Base-by-base conservation (phyloP, 2,113 vertebrate species). In the Cygnus buccinator region DNA sequence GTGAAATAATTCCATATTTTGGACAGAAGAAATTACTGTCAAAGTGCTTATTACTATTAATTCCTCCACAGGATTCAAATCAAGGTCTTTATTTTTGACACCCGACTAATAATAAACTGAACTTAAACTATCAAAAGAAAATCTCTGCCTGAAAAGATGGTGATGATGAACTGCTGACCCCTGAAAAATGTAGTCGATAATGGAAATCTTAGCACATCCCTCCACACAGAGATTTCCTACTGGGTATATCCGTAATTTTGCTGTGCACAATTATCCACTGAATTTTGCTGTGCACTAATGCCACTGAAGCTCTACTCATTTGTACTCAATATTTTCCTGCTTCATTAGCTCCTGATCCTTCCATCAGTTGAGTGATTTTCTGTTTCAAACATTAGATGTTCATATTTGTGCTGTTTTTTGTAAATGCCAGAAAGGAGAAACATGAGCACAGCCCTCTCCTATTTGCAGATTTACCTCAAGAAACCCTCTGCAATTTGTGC, bases 391-490 rank as follows among this genome's bases (percentile, higher is more conserved):
- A 81, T 66, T 54, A 66, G 41, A 65, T 43, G 41, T 63, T 84
- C 73, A 16, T 95, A 91, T 84, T 93, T 96, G 48, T 83, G 50
- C 23, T 88, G 54, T 3, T n/a, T 88, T 97, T 95, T 96, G 46
- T 87, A 89, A 94, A 83, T 86, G 65, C 52, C 86, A 72, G 70
- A 84, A 95, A 92, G 15, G 39, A 50, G 66, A 80, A 96, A 95
- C 57, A 79, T 59, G 54, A 90, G 73, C 91, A 92, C 54, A 87
- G 44, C 58, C 33, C 25, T 95, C 89, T 95, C 84, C 82, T 82
- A 87, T 97, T 95, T 92, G 57, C 57, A 90, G 81, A 94, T 95
- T 95, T 95, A 95, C 91, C 78, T 83, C 65, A 92, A 87, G 84
- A 96, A 93, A 97, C 67, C 41, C 20, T 65, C 44, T 73, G 31